These are phyloP conservation scores for Girardinichthys multiradiatus DNA, from an alignment of 2,113 vertebrate genomes.

Conservation along the genomic window DNA sequence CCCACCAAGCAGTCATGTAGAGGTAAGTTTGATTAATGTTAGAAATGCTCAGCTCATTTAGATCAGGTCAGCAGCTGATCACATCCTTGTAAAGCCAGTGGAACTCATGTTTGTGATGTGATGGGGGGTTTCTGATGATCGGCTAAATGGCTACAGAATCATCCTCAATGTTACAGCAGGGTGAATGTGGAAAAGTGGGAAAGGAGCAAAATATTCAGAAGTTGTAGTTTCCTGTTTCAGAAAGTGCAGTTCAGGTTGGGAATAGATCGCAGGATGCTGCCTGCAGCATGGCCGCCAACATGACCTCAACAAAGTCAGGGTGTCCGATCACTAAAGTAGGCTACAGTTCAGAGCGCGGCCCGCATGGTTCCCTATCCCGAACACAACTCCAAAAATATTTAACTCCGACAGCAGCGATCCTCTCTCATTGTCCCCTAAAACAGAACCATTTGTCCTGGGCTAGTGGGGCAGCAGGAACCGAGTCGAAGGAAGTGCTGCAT, in stretches of 20 bases:
- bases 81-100: conserved; percentile 11
- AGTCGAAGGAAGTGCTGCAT: neutral
- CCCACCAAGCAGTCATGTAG: conserved; percentile 28
- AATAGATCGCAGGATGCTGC: conserved; percentile 68
- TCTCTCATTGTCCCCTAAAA: neutral
- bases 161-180: neutral
- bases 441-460: conserved; percentile 14
- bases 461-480: conserved; percentile 6
- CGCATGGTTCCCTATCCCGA: conserved; percentile 57
- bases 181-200: neutral
- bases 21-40: conserved; percentile 1
- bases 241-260: conserved; percentile 64
- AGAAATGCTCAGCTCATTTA: conserved; percentile 20
- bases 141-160: neutral
- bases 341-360: conserved; percentile 7
- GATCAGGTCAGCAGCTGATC: conserved; percentile 27
- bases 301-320: conserved; percentile 61
- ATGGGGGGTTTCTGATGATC: neutral
- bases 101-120: neutral
- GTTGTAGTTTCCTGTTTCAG: conserved; percentile 16
- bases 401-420: neutral
- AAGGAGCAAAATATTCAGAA: neutral
- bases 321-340: neutral
- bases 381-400: conserved; percentile 58
- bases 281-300: conserved; percentile 70